Conservation (phyloP, 2,113 vertebrate species). For the Microtus montanus region DNA sequence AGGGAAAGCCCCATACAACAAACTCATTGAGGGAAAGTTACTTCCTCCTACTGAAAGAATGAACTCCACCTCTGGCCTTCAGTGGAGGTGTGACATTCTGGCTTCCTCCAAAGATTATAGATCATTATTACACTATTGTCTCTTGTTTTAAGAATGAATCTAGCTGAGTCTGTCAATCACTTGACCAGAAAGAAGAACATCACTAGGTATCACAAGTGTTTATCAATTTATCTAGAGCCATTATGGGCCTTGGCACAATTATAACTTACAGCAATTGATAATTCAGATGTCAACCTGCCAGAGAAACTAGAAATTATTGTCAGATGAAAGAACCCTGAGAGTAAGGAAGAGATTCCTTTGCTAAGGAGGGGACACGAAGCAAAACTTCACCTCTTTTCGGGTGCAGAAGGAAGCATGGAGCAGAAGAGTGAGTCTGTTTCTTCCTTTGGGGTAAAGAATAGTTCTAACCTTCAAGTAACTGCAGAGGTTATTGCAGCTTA, state of each 20-base stretch:
- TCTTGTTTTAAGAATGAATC: background rate
- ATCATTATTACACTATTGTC: background rate
- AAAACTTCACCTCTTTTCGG: conserved; percentile 27
- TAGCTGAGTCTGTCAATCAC: background rate
- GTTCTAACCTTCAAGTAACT: conserved; percentile 82
- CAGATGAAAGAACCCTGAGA: conserved; percentile 34
- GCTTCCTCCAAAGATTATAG: background rate
- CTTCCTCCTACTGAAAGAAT: too few species aligned
- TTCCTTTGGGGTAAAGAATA: conserved; percentile 76
- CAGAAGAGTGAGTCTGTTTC: conserved; percentile 73
- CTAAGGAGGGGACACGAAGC: background rate
- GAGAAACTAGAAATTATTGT: too few species aligned
- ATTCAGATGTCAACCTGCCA: too few species aligned
- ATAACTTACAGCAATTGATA: too few species aligned
- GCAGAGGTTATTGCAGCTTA: conserved; percentile 77
- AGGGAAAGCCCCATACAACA: background rate
- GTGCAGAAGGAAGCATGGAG: conserved; percentile 70
- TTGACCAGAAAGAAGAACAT: too few species aligned
- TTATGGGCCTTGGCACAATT: too few species aligned
- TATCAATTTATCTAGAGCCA: too few species aligned
- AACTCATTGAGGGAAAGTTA: background rate
- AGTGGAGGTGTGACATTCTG: background rate
- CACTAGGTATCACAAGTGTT: background rate
- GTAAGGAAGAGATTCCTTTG: conserved; percentile 71
- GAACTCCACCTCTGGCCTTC: background rate